Base-by-base conservation (phyloP, 2,797 vertebrate genomes). In the Chloroceryle inda region DNA sequence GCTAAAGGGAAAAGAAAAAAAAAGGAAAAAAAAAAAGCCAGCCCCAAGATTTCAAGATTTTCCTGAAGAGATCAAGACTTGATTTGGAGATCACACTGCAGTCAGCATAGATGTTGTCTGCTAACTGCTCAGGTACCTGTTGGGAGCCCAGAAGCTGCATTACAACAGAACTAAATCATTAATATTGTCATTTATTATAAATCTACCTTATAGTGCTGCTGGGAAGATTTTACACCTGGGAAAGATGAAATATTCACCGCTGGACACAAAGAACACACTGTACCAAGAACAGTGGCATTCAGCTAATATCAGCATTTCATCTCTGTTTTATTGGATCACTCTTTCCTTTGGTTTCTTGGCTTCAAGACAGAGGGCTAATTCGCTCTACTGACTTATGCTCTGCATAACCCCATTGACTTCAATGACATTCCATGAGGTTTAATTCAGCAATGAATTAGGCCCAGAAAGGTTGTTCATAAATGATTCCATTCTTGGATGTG, bases 181-280 rank as follows among this genome's bases (percentile, higher is more conserved):
- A 89, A 61, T 72, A 91, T 80, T 84, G 50, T 84, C 53, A 94
- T 91, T 94, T 92, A 68, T 85, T 93, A 88, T 66, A 85, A 80
- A 94, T 84, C 61, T 92, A 74, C 50, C 40, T 91, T 83, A 75
- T 5, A 78, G 85, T 47, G 59, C 61, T 92, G 62, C 74, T 93
- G 90, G 83, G 76, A 96, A 94, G 74, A 71, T 83, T 96, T 96
- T 95, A 91, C 92, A 96, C 94, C 66, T 87, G 94, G 89, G 94
- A 92, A 85, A 55, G 55, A 95, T 95, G 92, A 95, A 84, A 96
- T 89, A 93, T 85, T 95, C 82, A 77, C 93, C 22, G 11, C 76
- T 84, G 93, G 93, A 92, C 88, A 94, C 89, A 91, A 93, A 94
- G 92, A 93, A 92, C 14, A 0, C 45, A 42, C 56, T 77, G 79